Evolutionary conservation across 2,113 vertebrate species (phyloP).

Genomic region (Chaetops frenatus): DNA sequence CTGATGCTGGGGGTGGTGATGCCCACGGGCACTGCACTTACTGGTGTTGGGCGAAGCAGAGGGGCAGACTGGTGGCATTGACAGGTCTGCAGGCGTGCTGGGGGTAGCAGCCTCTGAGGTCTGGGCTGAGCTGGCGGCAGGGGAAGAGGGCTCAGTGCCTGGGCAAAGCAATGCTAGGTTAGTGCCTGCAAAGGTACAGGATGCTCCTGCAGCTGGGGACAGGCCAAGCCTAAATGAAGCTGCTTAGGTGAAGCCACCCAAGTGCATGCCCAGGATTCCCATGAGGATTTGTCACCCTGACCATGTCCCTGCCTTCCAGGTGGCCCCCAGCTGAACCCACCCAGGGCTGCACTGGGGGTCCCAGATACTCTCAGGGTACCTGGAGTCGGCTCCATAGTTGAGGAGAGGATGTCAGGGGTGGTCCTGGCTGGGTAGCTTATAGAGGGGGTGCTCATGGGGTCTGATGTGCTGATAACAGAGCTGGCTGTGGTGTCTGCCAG

Average conservation of each 20-base stretch:
- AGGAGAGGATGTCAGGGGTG: background rate
- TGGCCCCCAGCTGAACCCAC: rapidly evolving
- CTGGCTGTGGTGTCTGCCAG: background rate
- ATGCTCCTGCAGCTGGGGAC: background rate
- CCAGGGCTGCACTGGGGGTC: background rate
- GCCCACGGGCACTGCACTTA: background rate
- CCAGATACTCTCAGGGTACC: background rate
- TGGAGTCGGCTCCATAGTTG: rapidly evolving
- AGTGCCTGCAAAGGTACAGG: background rate
- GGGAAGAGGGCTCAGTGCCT: background rate
- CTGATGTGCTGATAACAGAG: rapidly evolving
- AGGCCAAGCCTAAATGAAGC: background rate
- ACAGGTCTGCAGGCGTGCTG: background rate
- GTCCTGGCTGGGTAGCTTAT: background rate
- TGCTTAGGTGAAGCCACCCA: background rate
- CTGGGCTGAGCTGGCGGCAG: background rate
- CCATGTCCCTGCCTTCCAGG: too few species aligned
- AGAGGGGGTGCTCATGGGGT: background rate
- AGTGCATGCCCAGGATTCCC: background rate
- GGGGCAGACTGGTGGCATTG: rapidly evolving
- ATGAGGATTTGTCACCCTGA: background rate
- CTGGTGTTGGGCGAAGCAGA: background rate
- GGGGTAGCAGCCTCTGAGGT: background rate
- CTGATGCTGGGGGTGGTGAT: rapidly evolving
- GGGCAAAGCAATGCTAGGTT: background rate